Evolutionary conservation across 2,797 vertebrate genomes (phyloP).

Genomic region (Aplochiton taeniatus): DNA sequence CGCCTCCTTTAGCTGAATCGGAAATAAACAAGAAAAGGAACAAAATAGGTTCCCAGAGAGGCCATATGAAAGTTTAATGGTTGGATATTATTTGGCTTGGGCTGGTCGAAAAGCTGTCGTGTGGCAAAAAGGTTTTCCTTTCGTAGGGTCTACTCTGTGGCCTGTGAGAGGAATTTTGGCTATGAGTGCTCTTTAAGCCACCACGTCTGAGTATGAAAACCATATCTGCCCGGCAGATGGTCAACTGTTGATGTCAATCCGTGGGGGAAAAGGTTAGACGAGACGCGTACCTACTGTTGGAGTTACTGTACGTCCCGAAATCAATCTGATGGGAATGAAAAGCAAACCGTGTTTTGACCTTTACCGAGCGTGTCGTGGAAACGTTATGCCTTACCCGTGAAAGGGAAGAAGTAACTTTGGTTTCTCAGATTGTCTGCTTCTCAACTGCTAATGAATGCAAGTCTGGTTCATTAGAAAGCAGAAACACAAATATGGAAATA

Average conservation of each 20-base stretch:
- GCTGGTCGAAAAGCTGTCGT: background rate
- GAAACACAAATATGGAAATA: too few relatives aligned
- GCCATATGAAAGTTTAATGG: constrained; percentile 19
- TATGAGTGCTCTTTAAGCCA: background rate
- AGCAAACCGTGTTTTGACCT: too few relatives aligned
- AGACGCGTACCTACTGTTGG: too few relatives aligned
- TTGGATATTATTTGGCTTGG: background rate
- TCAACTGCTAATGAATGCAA: too few relatives aligned
- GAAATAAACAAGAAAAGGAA: constrained; percentile 4
- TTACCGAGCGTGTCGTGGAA: too few relatives aligned
- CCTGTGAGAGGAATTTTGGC: background rate
- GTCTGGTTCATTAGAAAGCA: too few relatives aligned
- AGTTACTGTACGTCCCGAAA: too few relatives aligned
- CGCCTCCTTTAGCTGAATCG: background rate
- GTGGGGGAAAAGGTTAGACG: constrained; percentile 2
- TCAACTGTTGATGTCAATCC: constrained; percentile 8
- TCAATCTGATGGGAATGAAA: too few relatives aligned
- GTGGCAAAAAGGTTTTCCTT: background rate
- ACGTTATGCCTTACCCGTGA: too few relatives aligned
- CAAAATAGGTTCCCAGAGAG: background rate
- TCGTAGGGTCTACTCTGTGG: background rate
- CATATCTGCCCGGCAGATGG: background rate
- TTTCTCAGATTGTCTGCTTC: too few relatives aligned
- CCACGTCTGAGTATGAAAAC: background rate
- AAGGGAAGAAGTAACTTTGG: too few relatives aligned